Percentiles rank a stretch among this genome's conserved stretches.
Evolutionary conservation across 2,113 vertebrate genomes (phyloP).

Genomic region (Triplophysa siluroides): DNA sequence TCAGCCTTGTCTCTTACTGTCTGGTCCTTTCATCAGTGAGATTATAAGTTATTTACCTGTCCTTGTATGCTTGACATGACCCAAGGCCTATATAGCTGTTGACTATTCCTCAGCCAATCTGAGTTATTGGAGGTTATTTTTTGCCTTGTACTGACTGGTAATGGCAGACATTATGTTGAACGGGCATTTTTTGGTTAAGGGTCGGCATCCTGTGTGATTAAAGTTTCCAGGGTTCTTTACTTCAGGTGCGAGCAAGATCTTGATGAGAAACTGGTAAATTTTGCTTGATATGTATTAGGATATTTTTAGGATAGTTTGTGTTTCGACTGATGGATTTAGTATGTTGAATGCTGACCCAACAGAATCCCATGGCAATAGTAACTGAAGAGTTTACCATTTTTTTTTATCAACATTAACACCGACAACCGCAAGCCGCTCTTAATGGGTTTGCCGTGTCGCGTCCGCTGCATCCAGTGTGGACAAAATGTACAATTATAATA

Average conservation of each 20-base stretch:
- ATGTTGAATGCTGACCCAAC: too few relatives aligned
- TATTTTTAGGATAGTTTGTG: too few relatives aligned
- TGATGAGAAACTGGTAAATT: too few relatives aligned
- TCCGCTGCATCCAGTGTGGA: too few relatives aligned
- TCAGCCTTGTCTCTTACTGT: conserved; percentile 1
- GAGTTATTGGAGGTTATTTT: conserved; percentile 5
- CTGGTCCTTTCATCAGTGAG: conserved; percentile 8
- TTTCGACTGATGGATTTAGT: too few relatives aligned
- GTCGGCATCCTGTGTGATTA: not conserved
- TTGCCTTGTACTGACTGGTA: not conserved
- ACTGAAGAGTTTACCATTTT: too few relatives aligned
- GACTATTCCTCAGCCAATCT: conserved; percentile 8
- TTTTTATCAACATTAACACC: too few relatives aligned
- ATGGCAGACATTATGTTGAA: conserved; percentile 3
- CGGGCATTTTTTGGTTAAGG: not conserved
- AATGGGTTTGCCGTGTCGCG: too few relatives aligned
- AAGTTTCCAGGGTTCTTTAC: not conserved
- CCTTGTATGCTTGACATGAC: not conserved
- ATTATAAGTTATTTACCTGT: conserved; percentile 17
- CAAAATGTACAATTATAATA: too few relatives aligned
- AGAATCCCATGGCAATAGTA: too few relatives aligned
- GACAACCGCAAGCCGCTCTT: too few relatives aligned
- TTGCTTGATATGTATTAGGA: too few relatives aligned
- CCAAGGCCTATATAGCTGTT: conserved; percentile 5
- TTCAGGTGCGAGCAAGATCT: not conserved